Evolutionary conservation across 2,888 invertebrate species (phyloP).

Genomic region (Darwinula stevensoni): DNA sequence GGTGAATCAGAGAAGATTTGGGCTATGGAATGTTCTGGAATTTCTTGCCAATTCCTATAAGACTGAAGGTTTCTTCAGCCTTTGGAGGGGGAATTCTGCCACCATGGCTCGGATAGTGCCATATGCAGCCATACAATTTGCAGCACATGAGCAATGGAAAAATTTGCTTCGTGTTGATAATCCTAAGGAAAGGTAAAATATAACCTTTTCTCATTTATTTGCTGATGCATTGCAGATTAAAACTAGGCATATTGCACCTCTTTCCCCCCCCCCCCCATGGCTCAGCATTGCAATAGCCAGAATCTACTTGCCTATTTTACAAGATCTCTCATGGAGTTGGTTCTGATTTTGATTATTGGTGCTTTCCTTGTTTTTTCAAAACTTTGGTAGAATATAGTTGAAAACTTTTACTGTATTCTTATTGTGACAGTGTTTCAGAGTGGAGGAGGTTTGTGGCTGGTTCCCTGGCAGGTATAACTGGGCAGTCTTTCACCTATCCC

Average conservation of each 20-base stretch:
- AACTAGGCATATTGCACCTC: no score
- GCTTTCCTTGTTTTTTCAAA: no score
- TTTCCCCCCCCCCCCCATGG: no score
- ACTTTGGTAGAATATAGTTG: no score
- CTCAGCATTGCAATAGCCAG: no score
- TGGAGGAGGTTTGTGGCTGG: conserved; percentile 50
- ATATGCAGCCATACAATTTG: conserved; percentile 90
- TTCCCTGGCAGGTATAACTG: conserved; percentile 78
- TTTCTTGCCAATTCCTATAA: conserved; percentile 27
- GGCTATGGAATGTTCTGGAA: conserved; percentile 17
- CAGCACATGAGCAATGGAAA: conserved; percentile 93
- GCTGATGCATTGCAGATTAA: neutral
- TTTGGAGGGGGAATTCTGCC: conserved; percentile 96
- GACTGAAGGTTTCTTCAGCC: conserved; percentile 43
- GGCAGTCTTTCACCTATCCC: conserved; percentile 80
- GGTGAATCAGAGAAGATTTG: no score
- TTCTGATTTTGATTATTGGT: no score
- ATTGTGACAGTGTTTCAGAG: conserved; percentile 13
- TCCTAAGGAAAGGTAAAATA: conserved; percentile 8
- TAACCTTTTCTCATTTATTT: neutral
- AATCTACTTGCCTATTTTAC: no score
- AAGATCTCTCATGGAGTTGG: no score
- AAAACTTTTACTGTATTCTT: no score
- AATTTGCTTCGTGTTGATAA: conserved; percentile 35
- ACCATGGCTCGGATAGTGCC: conserved; percentile 92